These are phyloP conservation scores for Caenorhabditis sp. DNA, from an alignment of 2,888 invertebrate genomes.

Conservation along the genomic window DNA sequence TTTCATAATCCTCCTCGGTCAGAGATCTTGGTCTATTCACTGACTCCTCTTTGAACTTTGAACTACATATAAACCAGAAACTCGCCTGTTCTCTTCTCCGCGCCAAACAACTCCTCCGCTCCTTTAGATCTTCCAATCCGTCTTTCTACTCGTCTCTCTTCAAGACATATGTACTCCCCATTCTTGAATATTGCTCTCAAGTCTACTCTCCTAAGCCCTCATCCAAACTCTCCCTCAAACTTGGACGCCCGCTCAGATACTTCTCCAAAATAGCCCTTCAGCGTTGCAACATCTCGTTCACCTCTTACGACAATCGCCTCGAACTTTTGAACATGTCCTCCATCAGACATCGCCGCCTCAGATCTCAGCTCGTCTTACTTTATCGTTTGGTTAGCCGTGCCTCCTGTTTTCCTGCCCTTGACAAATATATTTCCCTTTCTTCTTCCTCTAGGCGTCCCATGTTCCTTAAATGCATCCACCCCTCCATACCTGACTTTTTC, in stretches of 20 bases:
- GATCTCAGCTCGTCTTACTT: neutral
- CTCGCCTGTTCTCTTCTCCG: neutral
- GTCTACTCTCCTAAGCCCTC: neutral
- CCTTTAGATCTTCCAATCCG: neutral
- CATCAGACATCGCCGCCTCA: neutral
- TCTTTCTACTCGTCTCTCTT: neutral
- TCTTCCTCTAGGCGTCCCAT: too few species aligned
- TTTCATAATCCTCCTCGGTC: neutral
- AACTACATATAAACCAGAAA: neutral
- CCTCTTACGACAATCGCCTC: neutral
- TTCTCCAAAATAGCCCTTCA: slow-evolving; percentile 5
- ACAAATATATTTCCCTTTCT: too few species aligned
- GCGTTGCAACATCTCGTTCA: neutral
- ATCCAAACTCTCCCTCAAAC: neutral
- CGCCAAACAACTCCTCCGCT: neutral
- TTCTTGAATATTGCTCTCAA: slow-evolving; percentile 3
- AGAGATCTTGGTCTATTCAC: neutral
- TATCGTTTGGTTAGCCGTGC: neutral
- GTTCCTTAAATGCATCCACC: too few species aligned
- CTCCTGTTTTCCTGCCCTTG: neutral
- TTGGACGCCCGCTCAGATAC: neutral
- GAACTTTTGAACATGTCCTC: neutral
- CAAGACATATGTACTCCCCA: neutral
- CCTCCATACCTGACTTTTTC: too few species aligned
- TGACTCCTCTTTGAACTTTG: neutral